phyloP scores from a whole-genome alignment of 2,797 vertebrate genomes.

The Danio tinwini region DNA sequence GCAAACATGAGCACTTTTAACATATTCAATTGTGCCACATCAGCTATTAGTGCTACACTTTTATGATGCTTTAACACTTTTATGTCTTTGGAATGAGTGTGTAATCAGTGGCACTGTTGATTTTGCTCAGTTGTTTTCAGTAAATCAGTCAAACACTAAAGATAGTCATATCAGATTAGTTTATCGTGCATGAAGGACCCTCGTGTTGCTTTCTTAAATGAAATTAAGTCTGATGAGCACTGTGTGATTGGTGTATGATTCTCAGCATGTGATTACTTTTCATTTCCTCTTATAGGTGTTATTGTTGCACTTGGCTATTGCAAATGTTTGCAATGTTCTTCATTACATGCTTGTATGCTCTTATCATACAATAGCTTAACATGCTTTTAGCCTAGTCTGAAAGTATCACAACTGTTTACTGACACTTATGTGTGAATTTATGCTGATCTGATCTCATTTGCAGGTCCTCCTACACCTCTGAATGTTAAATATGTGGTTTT shows the following conservation, averaged over 20 bases:
- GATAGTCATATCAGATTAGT: neutral
- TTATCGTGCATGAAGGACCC: neutral
- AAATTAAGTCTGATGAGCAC: neutral
- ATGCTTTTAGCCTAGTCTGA: constrained; percentile 41
- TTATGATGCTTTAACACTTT: neutral
- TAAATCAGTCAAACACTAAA: neutral
- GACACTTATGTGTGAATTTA: neutral
- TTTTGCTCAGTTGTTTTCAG: constrained; percentile 16
- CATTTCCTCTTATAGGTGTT: neutral
- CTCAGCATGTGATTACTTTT: neutral
- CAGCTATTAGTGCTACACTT: neutral
- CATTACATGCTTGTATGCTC: neutral
- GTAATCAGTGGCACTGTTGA: neutral
- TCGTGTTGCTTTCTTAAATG: neutral
- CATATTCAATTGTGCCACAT: neutral
- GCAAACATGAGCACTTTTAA: neutral
- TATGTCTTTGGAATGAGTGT: neutral
- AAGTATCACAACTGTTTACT: neutral
- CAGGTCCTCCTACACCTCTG: neutral
- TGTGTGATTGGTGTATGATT: neutral
- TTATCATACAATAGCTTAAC: neutral
- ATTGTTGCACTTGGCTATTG: neutral
- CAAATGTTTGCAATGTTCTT: neutral
- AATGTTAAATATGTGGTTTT: constrained; percentile 2
- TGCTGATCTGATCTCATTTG: constrained; percentile 11